These are phyloP conservation scores for Eufriesea mexicana DNA, from an alignment of 1,140 invertebrate species.

Conservation along the genomic window DNA sequence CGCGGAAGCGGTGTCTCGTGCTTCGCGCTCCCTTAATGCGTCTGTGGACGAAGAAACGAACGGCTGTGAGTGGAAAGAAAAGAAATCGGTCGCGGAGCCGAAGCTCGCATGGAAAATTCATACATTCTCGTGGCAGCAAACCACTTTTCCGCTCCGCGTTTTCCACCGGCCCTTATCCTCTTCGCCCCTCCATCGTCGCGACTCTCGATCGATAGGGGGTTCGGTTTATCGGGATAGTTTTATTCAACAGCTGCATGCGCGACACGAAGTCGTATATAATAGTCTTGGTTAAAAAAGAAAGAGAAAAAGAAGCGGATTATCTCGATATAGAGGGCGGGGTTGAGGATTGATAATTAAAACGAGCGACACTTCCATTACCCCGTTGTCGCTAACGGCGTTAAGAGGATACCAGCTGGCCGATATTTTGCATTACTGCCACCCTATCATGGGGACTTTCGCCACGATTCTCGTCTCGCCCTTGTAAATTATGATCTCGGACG, in stretches of 20 bases:
- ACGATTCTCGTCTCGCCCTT: background rate
- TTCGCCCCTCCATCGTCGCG: slow-evolving; percentile 8
- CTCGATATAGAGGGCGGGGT: background rate
- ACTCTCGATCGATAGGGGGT: slow-evolving; percentile 53
- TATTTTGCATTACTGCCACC: slow-evolving; percentile 9
- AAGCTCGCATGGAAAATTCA: slow-evolving; percentile 64
- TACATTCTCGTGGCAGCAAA: slow-evolving; percentile 53
- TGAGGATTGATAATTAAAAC: slow-evolving; percentile 51
- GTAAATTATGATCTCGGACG: background rate
- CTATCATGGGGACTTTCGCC: background rate
- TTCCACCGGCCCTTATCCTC: background rate
- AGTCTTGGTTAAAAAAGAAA: slow-evolving; percentile 3
- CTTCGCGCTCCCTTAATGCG: slow-evolving; percentile 56
- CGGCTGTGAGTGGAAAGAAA: slow-evolving; percentile 13
- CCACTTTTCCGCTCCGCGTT: slow-evolving; percentile 27
- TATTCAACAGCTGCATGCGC: slow-evolving; percentile 45
- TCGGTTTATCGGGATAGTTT: slow-evolving; percentile 58
- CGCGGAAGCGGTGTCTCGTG: slow-evolving; percentile 60
- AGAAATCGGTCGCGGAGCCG: slow-evolving; percentile 48
- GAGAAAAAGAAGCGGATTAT: background rate
- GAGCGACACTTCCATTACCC: slow-evolving; percentile 15
- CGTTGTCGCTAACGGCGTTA: background rate
- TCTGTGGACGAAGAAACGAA: background rate
- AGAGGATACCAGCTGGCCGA: background rate
- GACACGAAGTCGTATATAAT: slow-evolving; percentile 56